Conservation (phyloP, 2,888 invertebrate genomes). For the Oasisia sp. region DNA sequence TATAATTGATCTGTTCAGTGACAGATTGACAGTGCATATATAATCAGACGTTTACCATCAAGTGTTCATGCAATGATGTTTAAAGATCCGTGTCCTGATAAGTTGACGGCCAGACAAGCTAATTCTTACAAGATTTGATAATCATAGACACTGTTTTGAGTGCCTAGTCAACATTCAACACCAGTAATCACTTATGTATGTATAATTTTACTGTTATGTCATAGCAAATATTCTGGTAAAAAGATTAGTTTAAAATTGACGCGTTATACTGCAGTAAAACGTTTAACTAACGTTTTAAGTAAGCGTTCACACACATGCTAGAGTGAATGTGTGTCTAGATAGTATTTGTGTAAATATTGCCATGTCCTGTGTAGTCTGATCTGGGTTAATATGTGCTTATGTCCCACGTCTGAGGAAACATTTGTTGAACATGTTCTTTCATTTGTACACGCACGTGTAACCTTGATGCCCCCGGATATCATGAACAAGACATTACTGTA, state of each 20-base stretch:
- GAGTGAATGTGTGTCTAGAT: neutral
- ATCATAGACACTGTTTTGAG: neutral
- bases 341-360: neutral
- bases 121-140: neutral
- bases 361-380: neutral
- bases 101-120: neutral
- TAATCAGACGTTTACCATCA: neutral
- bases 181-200: neutral
- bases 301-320: neutral
- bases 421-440: slow-evolving; percentile 1
- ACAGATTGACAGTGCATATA: neutral
- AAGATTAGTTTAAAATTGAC: no score
- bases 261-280: no score
- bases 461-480: neutral
- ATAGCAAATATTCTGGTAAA: no score
- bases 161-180: neutral
- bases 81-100: neutral
- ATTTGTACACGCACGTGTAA: neutral
- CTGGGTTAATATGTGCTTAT: slow-evolving; percentile 3
- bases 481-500: neutral
- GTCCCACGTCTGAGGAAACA: neutral
- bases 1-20: neutral
- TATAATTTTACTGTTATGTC: neutral
- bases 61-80: neutral
- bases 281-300: neutral